Percentiles rank a stretch among this genome's conserved stretches.
Evolutionary conservation across 2,797 vertebrate genomes (phyloP).

Genomic region (Hydrolagus colliei): DNA sequence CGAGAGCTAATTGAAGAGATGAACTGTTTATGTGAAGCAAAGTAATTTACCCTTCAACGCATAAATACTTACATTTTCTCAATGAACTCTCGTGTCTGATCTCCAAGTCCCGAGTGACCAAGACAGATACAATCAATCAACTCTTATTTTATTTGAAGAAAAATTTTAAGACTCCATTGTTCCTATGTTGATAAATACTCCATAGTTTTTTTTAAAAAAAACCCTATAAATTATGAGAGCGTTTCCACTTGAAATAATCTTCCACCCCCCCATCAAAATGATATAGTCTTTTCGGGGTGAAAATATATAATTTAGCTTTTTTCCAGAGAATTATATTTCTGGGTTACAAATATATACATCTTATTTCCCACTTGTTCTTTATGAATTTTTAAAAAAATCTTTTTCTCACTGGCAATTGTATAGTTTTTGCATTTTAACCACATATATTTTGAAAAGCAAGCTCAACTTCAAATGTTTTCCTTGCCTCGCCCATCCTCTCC

Average conservation of each 20-base stretch:
- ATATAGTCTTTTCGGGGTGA: background rate
- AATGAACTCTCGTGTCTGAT: background rate
- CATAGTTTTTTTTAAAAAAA: background rate
- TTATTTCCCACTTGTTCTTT: background rate
- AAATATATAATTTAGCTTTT: background rate
- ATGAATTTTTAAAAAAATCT: background rate
- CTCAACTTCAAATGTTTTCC: background rate
- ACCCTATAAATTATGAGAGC: background rate
- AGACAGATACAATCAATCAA: background rate
- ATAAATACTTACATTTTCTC: background rate
- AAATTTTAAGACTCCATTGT: background rate
- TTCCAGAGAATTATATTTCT: background rate
- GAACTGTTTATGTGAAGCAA: background rate
- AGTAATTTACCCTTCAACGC: background rate
- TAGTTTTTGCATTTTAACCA: background rate
- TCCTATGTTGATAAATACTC: background rate
- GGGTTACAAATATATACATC: background rate
- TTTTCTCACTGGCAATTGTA: background rate
- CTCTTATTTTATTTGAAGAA: background rate
- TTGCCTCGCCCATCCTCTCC: background rate
- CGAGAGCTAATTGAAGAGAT: background rate
- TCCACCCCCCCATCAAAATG: background rate
- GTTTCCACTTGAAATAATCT: background rate
- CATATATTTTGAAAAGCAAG: background rate
- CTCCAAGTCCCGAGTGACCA: too few species aligned